phyloP scores from a whole-genome alignment of 2,888 invertebrate species.

The Malthinus seriepunctatus region DNA sequence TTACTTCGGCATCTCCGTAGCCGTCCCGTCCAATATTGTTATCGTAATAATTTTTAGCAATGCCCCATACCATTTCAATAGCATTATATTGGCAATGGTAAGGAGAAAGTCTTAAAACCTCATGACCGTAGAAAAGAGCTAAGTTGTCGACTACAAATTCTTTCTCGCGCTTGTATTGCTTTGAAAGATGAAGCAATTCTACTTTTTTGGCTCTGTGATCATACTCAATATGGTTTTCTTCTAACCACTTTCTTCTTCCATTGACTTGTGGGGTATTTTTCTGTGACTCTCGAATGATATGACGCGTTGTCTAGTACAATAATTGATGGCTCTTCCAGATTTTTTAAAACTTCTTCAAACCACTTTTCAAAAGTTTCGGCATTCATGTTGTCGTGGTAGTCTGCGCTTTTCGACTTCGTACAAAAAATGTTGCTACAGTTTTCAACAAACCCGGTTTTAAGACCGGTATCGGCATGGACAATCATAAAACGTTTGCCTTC shows the following conservation, averaged over 20 bases:
- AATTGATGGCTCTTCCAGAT: not conserved
- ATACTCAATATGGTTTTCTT: not conserved
- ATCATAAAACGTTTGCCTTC: constrained; percentile 1
- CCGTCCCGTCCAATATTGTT: not conserved
- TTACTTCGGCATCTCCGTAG: not conserved
- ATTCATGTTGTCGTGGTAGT: constrained; percentile 7
- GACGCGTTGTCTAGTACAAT: constrained; percentile 5
- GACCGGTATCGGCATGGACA: constrained; percentile 2
- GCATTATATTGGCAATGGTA: not conserved
- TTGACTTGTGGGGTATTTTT: not conserved
- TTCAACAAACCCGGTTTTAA: constrained; percentile 1
- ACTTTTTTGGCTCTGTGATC: not conserved
- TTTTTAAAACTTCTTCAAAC: not conserved
- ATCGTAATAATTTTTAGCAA: not conserved
- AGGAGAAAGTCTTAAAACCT: not conserved
- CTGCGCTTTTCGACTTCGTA: not conserved
- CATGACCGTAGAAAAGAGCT: not conserved
- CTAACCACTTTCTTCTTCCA: constrained; percentile 1
- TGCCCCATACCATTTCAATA: not conserved
- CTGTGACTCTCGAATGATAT: constrained; percentile 2
- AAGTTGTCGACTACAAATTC: not conserved
- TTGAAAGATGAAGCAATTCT: not conserved
- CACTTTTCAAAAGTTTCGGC: constrained; percentile 1
- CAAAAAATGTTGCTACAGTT: not conserved
- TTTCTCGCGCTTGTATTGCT: not conserved